These are phyloP conservation scores for Subacronicta megacephala DNA, from an alignment of 2,888 invertebrate species.

Conservation along the genomic window DNA sequence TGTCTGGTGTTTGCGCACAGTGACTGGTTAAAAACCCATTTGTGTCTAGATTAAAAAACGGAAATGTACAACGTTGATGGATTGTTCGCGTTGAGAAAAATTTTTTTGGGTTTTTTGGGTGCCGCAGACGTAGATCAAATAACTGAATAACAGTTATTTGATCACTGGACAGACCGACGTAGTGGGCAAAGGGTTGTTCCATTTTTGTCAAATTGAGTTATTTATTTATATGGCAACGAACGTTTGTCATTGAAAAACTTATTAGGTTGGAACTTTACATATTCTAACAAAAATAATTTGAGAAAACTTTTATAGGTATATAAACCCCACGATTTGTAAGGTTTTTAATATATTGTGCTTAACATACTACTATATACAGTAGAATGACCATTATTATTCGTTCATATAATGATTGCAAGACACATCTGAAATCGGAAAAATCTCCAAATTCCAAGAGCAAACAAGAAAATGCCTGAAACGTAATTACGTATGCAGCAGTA, in stretches of 20 bases:
- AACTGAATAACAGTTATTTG: constrained; percentile 40
- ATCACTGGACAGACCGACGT: constrained; percentile 26
- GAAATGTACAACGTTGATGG: constrained; percentile 43
- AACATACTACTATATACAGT: too few relatives aligned
- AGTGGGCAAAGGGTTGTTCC: constrained; percentile 20
- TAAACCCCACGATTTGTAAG: too few relatives aligned
- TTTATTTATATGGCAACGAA: background rate
- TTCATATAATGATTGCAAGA: too few relatives aligned
- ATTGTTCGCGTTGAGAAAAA: constrained; percentile 33
- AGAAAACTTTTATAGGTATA: too few relatives aligned
- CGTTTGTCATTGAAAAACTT: background rate
- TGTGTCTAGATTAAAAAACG: constrained; percentile 54
- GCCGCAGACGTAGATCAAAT: constrained; percentile 1
- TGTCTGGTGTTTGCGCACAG: constrained; percentile 48
- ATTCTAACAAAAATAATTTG: too few relatives aligned
- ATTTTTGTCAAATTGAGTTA: constrained; percentile 11
- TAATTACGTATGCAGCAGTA: background rate
- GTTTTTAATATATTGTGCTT: too few relatives aligned
- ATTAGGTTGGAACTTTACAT: too few relatives aligned
- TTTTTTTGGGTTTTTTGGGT: constrained; percentile 18
- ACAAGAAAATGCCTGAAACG: background rate
- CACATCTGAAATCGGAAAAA: background rate
- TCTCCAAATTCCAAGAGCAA: background rate
- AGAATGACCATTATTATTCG: too few relatives aligned
- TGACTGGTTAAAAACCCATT: constrained; percentile 54